Percentiles rank a stretch among this genome's conserved stretches.
These are phyloP conservation scores for Stichopus chloronotus DNA, from an alignment of 35 echinoderm and acorn worm genomes.

Conservation along the genomic window DNA sequence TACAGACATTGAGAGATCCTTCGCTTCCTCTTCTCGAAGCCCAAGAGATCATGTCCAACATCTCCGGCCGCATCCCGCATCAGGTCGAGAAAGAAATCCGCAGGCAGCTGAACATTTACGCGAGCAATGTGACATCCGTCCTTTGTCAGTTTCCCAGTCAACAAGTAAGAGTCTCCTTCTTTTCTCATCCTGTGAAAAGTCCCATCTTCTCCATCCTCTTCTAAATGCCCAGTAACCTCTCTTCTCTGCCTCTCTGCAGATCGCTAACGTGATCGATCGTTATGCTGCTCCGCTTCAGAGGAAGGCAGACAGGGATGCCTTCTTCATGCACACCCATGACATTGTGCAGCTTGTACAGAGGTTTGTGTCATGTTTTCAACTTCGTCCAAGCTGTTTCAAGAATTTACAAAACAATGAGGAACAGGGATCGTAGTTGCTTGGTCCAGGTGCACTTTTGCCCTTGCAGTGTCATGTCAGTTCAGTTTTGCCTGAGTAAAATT, in stretches of 20 bases:
- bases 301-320: slow-evolving; percentile 85
- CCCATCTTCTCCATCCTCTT: neutral
- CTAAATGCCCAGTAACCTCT: neutral
- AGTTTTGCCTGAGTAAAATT: too few relatives aligned
- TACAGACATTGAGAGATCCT: slow-evolving; percentile 73
- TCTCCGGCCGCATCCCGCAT: slow-evolving; percentile 81
- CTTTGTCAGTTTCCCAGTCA: slow-evolving; percentile 98
- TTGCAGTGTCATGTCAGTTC: too few relatives aligned
- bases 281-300: slow-evolving; percentile 91
- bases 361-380: slow-evolving; percentile 42
- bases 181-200: neutral
- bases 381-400: neutral
- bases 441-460: too few relatives aligned
- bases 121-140: slow-evolving; percentile 94
- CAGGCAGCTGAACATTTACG: slow-evolving; percentile 79
- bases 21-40: slow-evolving; percentile 91
- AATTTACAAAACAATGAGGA: neutral
- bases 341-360: slow-evolving; percentile 97
- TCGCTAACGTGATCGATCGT: slow-evolving; percentile 94
- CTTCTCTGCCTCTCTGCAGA: slow-evolving; percentile 62
- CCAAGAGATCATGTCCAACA: slow-evolving; percentile 91
- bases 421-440: too few relatives aligned
- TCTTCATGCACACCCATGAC: slow-evolving; percentile 96
- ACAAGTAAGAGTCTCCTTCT: slow-evolving; percentile 56
- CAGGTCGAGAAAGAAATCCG: slow-evolving; percentile 86